phyloP scores from a whole-genome alignment of 1,140 invertebrate species.

The Caenorhabditis remanei region DNA sequence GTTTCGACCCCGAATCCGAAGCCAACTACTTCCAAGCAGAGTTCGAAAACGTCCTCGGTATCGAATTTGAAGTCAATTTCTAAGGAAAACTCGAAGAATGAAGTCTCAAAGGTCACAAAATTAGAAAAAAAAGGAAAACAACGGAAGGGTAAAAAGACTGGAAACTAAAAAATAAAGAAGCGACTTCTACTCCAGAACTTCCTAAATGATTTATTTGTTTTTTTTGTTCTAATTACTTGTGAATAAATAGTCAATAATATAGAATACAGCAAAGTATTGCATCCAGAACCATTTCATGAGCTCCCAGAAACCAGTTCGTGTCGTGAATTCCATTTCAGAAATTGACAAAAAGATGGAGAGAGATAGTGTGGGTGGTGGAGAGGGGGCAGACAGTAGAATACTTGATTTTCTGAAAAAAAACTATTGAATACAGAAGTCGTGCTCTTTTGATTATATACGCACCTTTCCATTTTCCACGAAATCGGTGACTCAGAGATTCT shows the following conservation, averaged over 20 bases:
- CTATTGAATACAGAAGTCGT: too few species aligned
- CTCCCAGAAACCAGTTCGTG: slow-evolving; percentile 58
- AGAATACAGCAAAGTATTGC: slow-evolving; percentile 57
- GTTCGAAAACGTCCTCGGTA: too few species aligned
- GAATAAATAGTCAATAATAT: slow-evolving; percentile 41
- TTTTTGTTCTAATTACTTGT: neutral
- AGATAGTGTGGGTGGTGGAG: neutral
- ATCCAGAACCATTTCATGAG: slow-evolving; percentile 64
- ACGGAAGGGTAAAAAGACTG: too few species aligned
- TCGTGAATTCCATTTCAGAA: slow-evolving; percentile 47
- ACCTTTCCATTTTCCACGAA: slow-evolving; percentile 3
- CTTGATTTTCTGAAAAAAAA: slow-evolving; percentile 14
- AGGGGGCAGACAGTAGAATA: neutral
- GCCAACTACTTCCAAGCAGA: too few species aligned
- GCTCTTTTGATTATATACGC: too few species aligned
- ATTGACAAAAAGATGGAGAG: neutral
- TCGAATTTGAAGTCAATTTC: too few species aligned
- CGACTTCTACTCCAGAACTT: neutral
- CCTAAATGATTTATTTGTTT: neutral
- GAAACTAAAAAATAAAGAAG: too few species aligned
- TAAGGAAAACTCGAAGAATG: too few species aligned
- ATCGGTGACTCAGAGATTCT: neutral
- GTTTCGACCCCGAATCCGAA: too few species aligned
- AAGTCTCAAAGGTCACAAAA: too few species aligned
- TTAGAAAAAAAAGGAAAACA: too few species aligned